Conservation (phyloP, 1,140 invertebrate species). For the Meloidogyne chitwoodi region DNA sequence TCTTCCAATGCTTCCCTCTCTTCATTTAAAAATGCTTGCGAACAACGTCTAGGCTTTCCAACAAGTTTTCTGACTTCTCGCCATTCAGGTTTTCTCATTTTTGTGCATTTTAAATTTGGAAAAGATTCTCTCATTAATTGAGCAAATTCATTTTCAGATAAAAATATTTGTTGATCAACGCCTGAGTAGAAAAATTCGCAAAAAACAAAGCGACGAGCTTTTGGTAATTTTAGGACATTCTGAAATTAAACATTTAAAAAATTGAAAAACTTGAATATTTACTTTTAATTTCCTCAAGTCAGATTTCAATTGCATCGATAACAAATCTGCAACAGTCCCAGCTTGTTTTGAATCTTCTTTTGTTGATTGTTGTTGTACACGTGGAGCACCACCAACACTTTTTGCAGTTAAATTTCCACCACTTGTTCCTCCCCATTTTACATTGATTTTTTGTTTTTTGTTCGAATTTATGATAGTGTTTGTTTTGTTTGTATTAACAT, state of each 20-base stretch:
- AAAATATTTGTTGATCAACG: conserved; percentile 76
- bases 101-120: conserved; percentile 80
- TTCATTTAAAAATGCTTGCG: conserved; percentile 83
- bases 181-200: conserved; percentile 98
- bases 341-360: neutral
- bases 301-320: conserved; percentile 18
- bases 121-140: conserved; percentile 88
- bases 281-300: conserved; percentile 65
- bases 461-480: neutral
- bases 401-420: neutral
- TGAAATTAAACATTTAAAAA: conserved; percentile 55
- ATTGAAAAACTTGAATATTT: neutral
- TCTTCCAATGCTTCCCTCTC: conserved; percentile 82
- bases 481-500: neutral
- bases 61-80: conserved; percentile 87
- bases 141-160: conserved; percentile 92
- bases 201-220: conserved; percentile 74
- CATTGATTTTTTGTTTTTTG: neutral
- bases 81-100: conserved; percentile 86
- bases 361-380: neutral
- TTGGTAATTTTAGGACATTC: conserved; percentile 93
- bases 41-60: conserved; percentile 87
- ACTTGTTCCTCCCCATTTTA: neutral
- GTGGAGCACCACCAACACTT: too few species aligned
- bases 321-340: conserved; percentile 17